Evolutionary conservation across 2,113 vertebrate species (phyloP), one percentile per base, ranked within the genome.

Genomic region (Strigops habroptila): DNA sequence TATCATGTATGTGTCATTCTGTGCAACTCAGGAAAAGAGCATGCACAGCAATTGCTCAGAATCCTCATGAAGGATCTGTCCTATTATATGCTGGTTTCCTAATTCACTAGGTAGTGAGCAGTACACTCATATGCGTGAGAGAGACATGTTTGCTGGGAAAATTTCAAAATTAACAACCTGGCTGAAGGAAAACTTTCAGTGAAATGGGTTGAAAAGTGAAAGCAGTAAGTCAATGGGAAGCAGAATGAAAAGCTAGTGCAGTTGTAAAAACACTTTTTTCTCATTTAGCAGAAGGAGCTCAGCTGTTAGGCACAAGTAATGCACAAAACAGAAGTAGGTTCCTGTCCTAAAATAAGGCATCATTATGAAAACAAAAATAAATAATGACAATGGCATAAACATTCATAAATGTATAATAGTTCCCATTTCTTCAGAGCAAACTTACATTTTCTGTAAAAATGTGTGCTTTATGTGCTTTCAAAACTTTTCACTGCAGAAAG

Each of bases 311-410:
- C 25, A 51, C 28, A 78, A 88, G 14, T 84, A 91, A 79, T 77
- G 44, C 21, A 86, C 18, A 62, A 84, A 88, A n/a, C 30, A 80
- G 22, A 79, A 71, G 18, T 63, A 39, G 35, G 41, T 78, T 88
- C n/a, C 13, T 49, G 22, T 55, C 43, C 41, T 88, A 60, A 90
- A 90, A 69, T 16, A 79, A 89, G 41, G 6, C 39, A 82, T 73
- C 33, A 37, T 87, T 87, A 78, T 80, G 74, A 77, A 85, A 93
- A 25, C 18, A 88, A 82, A 93, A 85, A 88, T 65, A 92, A 78
- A 89, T 41, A 85, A 53, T 16, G 21, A 27, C 25, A 76, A 59
- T 1, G 5, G 18, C 8, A 11, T 80, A 60, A 94, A 71, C 30
- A 48, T 53, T 81, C 33, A 81, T 62, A 89, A 82, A 55, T 67